Conservation (phyloP, 2,797 vertebrate genomes). For the Dryobates pubescens region DNA sequence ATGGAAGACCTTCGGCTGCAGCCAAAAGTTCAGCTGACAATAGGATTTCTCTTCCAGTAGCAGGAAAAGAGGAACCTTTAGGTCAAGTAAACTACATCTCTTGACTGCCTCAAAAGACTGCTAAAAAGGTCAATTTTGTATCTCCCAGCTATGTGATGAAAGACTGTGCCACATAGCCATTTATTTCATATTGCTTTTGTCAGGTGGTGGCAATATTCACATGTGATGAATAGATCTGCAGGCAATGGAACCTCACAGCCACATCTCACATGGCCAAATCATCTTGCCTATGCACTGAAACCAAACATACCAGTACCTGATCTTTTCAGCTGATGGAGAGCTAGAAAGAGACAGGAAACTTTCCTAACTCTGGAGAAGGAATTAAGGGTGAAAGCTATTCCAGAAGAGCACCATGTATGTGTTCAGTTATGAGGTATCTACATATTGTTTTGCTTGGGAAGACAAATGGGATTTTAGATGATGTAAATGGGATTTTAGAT, state of each 20-base stretch:
- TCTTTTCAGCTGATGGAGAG: not conserved
- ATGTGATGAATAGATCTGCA: not conserved
- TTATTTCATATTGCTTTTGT: slow-evolving; percentile 39
- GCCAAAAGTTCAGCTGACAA: slow-evolving; percentile 41
- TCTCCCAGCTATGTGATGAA: slow-evolving; percentile 21
- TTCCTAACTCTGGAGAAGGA: not conserved
- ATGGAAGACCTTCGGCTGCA: slow-evolving; percentile 37
- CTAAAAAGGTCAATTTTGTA: slow-evolving; percentile 51
- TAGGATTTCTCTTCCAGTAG: slow-evolving; percentile 28
- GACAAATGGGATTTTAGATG: not conserved
- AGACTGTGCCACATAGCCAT: not conserved
- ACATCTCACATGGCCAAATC: rapidly evolving
- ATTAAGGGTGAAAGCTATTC: not conserved
- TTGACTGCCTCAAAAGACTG: slow-evolving; percentile 1
- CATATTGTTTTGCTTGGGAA: not conserved
- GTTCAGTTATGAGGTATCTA: not conserved
- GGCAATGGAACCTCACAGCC: not conserved
- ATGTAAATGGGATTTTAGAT: not conserved
- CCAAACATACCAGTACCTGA: not conserved
- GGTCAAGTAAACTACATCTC: slow-evolving; percentile 39
- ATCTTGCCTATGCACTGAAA: not conserved
- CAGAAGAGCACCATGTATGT: not conserved
- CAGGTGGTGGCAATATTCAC: not conserved
- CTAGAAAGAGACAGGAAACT: not conserved
- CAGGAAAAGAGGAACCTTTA: slow-evolving; percentile 35